Evolutionary conservation across 2,797 vertebrate genomes (phyloP).

Genomic region (Chiloscyllium punctatum): DNA sequence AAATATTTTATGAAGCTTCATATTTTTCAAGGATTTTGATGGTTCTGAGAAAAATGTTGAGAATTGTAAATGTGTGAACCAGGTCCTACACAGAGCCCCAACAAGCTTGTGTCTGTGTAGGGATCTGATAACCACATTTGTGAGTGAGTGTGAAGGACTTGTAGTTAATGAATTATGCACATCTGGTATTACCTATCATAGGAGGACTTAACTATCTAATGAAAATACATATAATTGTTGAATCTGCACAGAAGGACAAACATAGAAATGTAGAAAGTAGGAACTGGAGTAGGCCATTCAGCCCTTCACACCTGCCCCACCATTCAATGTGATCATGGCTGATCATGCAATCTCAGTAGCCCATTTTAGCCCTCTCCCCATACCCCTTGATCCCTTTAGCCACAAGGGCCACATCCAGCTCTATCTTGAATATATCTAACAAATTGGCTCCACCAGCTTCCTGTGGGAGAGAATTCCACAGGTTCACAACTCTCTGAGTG

Average conservation of each 20-base stretch:
- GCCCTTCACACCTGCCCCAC: too few relatives aligned
- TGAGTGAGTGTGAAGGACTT: background rate
- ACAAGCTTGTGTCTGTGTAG: background rate
- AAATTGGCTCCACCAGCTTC: too few relatives aligned
- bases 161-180: background rate
- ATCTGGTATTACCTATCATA: conserved; percentile 2
- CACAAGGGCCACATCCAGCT: too few relatives aligned
- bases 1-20: background rate
- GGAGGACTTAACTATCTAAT: background rate
- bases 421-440: too few relatives aligned
- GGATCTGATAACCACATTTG: background rate
- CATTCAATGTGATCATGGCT: too few relatives aligned
- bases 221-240: background rate
- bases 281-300: too few relatives aligned
- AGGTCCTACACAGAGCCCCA: background rate
- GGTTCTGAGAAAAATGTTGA: background rate
- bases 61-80: background rate
- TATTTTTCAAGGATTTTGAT: background rate
- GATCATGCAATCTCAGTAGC: too few relatives aligned
- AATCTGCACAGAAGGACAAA: background rate
- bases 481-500: too few relatives aligned
- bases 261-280: too few relatives aligned
- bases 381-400: too few relatives aligned
- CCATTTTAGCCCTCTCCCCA: too few relatives aligned
- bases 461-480: too few relatives aligned